Conservation (phyloP, 2,113 vertebrate genomes). For the Anser brachyrhynchus region DNA sequence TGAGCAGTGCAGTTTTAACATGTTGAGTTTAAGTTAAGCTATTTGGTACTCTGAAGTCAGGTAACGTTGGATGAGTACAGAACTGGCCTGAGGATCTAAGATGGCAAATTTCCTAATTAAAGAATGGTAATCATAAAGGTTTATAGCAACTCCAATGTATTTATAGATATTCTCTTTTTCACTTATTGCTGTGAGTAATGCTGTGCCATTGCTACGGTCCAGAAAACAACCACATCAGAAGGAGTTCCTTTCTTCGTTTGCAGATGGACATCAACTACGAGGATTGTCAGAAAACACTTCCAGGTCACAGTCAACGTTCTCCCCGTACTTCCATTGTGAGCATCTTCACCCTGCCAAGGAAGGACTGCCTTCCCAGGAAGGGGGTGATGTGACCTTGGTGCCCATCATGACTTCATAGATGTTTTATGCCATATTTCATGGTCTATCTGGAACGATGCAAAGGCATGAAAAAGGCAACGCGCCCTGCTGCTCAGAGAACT, state of each 20-base stretch:
- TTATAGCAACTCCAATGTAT: background rate
- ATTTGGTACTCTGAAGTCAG: background rate
- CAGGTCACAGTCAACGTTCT: background rate
- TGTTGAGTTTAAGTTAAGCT: background rate
- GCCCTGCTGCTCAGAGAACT: slow-evolving; percentile 37
- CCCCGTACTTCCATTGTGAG: background rate
- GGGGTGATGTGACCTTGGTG: background rate
- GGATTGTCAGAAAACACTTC: slow-evolving; percentile 29
- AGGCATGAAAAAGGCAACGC: background rate
- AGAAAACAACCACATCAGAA: slow-evolving; percentile 34
- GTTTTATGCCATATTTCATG: slow-evolving; percentile 10
- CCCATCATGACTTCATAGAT: background rate
- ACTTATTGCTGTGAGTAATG: background rate
- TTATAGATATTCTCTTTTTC: slow-evolving; percentile 1
- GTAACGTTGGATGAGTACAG: background rate
- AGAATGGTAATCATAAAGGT: background rate
- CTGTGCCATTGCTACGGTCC: background rate
- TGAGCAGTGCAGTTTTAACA: background rate
- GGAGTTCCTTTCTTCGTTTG: slow-evolving; percentile 24
- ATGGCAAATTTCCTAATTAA: background rate
- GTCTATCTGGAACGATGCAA: slow-evolving; percentile 41
- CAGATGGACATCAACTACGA: background rate
- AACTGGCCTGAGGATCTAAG: background rate
- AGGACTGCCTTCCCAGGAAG: slow-evolving; percentile 28
- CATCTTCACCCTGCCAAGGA: background rate